phyloP scores from a whole-genome alignment of 2,888 invertebrate genomes.

The Sphaerolaimus hirsutus region DNA sequence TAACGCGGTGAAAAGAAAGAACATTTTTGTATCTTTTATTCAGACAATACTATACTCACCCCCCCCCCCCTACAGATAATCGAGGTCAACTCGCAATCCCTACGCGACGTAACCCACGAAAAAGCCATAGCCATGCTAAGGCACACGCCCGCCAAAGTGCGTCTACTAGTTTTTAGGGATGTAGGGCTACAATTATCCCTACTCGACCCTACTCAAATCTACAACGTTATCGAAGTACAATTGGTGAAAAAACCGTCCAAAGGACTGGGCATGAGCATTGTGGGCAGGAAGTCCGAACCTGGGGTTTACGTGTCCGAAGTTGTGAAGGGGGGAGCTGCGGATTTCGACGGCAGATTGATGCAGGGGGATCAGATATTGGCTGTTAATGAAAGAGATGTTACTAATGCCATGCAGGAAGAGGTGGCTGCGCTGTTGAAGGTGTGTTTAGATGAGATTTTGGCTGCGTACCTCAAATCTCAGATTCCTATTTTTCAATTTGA shows the following conservation, averaged over 20 bases:
- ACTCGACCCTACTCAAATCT: conserved; percentile 28
- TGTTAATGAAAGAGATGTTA: conserved; percentile 56
- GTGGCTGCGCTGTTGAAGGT: conserved; percentile 63
- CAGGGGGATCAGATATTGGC: conserved; percentile 69
- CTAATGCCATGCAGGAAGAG: conserved; percentile 42
- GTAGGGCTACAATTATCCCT: conserved; percentile 20
- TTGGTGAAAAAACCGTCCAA: conserved; percentile 4
- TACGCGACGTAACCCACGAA: conserved; percentile 55
- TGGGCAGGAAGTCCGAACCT: conserved; percentile 46
- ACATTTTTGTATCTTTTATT: not conserved
- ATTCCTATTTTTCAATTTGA: not conserved
- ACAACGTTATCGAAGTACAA: conserved; percentile 22
- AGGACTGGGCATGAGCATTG: conserved; percentile 52
- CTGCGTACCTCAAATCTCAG: no score
- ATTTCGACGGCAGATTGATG: conserved; percentile 59
- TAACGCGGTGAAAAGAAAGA: no score
- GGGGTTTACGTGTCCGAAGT: conserved; percentile 78
- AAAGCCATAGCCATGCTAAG: conserved; percentile 57
- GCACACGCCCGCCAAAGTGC: conserved; percentile 54
- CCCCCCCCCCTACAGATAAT: conserved; percentile 1
- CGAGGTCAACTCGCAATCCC: conserved; percentile 49
- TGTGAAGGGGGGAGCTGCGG: conserved; percentile 65
- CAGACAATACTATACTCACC: not conserved
- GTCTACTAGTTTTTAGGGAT: conserved; percentile 52
- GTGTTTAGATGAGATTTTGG: not conserved